phyloP scores from a whole-genome alignment of 2,797 vertebrate species.

The Myripristis jacobus region DNA sequence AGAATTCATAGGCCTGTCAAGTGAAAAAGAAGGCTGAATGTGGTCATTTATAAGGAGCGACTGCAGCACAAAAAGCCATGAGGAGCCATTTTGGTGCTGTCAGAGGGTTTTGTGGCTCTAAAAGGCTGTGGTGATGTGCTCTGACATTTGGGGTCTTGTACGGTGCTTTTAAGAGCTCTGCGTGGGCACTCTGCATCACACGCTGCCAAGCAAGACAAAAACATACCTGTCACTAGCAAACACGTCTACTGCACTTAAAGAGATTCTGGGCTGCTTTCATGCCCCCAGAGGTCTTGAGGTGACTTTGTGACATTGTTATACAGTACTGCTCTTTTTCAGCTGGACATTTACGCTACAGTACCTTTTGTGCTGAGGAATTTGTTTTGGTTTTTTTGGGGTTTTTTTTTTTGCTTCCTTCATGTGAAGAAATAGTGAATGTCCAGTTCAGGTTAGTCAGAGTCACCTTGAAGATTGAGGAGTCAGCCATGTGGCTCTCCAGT shows the following conservation, averaged over 20 bases:
- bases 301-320: constrained; percentile 61
- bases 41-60: constrained; percentile 76
- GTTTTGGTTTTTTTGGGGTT: too few species aligned
- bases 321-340: constrained; percentile 39
- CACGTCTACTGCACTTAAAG: constrained; percentile 74
- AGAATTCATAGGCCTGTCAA: constrained; percentile 75
- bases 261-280: constrained; percentile 63
- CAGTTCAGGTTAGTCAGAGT: neutral
- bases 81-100: constrained; percentile 82
- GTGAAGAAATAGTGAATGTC: neutral
- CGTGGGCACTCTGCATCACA: constrained; percentile 79
- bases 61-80: constrained; percentile 70
- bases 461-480: neutral
- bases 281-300: constrained; percentile 61
- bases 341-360: constrained; percentile 40
- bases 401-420: constrained; percentile 22
- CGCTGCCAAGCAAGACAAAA: constrained; percentile 76
- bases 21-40: constrained; percentile 65
- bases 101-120: constrained; percentile 81
- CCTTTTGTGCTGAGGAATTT: neutral
- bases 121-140: constrained; percentile 80
- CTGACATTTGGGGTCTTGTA: constrained; percentile 80
- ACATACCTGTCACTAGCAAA: constrained; percentile 80
- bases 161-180: constrained; percentile 82
- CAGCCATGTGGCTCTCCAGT: too few species aligned